A percentile compares a stretch with the other conserved stretches of the same genome.
phyloP scores from a whole-genome alignment of 2,113 vertebrate species.

The Nothocercus julius region DNA sequence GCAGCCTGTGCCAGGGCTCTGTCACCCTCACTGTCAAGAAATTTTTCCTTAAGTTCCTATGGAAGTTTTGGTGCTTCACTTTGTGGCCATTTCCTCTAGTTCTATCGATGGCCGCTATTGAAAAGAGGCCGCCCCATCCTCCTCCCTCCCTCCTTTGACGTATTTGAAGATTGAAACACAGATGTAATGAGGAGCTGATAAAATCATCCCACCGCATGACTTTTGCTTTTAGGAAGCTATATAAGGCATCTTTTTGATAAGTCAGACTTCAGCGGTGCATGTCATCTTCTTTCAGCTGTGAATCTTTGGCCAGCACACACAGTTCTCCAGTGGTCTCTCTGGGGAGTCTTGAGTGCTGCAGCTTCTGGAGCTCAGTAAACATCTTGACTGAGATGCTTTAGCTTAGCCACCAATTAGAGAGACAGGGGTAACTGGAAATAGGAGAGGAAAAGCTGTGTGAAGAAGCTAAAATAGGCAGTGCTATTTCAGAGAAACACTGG shows the following conservation, averaged over 20 bases:
- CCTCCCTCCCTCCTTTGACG: too few relatives aligned
- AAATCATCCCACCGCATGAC: not conserved
- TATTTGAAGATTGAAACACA: not conserved
- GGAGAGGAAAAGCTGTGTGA: not conserved
- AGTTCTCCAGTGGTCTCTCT: not conserved
- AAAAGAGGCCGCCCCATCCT: too few relatives aligned
- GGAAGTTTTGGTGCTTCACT: too few relatives aligned
- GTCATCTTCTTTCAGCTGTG: not conserved
- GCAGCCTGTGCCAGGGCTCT: too few relatives aligned
- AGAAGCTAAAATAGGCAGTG: not conserved
- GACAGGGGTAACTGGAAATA: not conserved
- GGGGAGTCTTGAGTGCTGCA: not conserved
- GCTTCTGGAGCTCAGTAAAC: not conserved
- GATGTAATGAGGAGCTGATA: not conserved
- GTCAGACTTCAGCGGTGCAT: not conserved
- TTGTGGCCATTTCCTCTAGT: too few relatives aligned
- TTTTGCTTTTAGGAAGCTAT: not conserved
- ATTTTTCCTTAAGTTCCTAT: too few relatives aligned
- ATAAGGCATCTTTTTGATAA: not conserved
- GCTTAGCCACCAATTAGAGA: not conserved
- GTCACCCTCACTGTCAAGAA: too few relatives aligned
- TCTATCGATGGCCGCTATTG: too few relatives aligned
- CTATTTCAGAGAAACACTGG: not conserved
- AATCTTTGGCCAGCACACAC: accelerated
- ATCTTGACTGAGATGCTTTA: not conserved